Evolutionary conservation across 2,888 invertebrate species (phyloP), one percentile per base, ranked within the genome.

Genomic region (Leucophora obtusa): DNA sequence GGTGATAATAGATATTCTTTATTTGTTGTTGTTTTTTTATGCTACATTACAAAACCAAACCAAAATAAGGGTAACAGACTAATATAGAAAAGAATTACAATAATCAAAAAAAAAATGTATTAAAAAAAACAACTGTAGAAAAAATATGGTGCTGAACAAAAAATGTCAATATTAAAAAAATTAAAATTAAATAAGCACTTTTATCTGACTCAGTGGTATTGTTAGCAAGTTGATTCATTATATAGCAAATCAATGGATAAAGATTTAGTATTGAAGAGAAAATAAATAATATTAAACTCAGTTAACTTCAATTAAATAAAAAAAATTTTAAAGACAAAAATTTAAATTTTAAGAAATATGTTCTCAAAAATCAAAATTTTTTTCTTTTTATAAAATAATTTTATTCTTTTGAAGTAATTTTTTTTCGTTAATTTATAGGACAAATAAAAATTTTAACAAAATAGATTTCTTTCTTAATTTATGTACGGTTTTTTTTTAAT

Each of bases 21-120:
- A 76, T n/a, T n/a, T n/a, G n/a, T n/a, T n/a, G n/a, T n/a, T n/a
- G n/a, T 59, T 78, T 60, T 78, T 75, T 73, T 78, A 83, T 82
- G 72, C 78, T 82, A 79, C 79, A 79, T 79, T 82, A 72, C 79
- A 82, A 82, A 81, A 77, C 77, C 81, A 81, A 81, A 81, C 73
- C 71, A 82, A 82, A 79, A 78, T 68, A 82, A 82, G 82, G 77
- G 83, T 83, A 84, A 83, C 83, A 83, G 83, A 83, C 83, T 83
- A 83, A 81, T 82, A 51, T 63, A 68, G 79, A 82, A 75, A 69
- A 71, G 70, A 82, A 82, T 78, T 75, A 81, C 74, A 74, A 59
- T 79, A 75, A 66, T 70, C 28, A 47, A 77, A 81, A 66, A 76
- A 47, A 47, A 70, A 66, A 60, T 65, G 65, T 76, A 54, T 54